Conservation (phyloP, 1,140 invertebrate genomes). For the Euwallacea fornicatus region DNA sequence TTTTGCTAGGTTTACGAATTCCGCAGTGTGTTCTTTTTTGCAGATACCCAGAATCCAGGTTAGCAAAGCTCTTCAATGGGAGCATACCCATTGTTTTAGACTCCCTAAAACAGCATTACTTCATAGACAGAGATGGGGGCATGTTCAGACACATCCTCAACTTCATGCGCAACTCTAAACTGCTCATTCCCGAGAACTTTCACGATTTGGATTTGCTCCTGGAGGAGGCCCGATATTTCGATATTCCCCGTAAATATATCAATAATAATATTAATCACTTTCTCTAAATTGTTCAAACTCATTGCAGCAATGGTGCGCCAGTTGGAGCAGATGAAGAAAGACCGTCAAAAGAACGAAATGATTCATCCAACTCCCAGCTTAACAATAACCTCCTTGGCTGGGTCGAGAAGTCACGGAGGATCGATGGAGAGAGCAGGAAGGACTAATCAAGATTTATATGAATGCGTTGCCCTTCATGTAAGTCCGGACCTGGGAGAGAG, state of each 20-base stretch:
- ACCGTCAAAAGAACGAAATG: conserved; percentile 64
- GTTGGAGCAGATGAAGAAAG: conserved; percentile 75
- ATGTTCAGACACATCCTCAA: conserved; percentile 97
- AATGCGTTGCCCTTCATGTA: conserved; percentile 85
- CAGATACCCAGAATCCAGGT: conserved; percentile 89
- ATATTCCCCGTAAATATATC: conserved; percentile 80
- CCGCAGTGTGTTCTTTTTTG: conserved; percentile 31
- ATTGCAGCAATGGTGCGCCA: conserved; percentile 73
- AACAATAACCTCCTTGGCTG: conserved; percentile 42
- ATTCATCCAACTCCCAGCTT: conserved; percentile 52
- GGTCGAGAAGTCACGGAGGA: conserved; percentile 35
- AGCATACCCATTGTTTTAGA: conserved; percentile 95
- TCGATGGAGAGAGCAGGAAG: conserved; percentile 1
- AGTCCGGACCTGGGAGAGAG: conserved; percentile 86
- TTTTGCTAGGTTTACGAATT: conserved; percentile 9
- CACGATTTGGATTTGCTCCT: conserved; percentile 85
- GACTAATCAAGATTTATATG: conserved; percentile 59
- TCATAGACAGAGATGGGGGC: conserved; percentile 93
- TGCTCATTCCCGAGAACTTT: conserved; percentile 87
- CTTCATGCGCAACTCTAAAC: conserved; percentile 87
- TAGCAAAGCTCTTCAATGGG: conserved; percentile 95
- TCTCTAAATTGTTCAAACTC: not conserved
- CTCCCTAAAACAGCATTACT: conserved; percentile 96
- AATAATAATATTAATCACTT: too few species aligned
- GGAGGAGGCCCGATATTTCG: conserved; percentile 91